Evolutionary conservation across 1,140 invertebrate genomes (phyloP).

Genomic region (Cherax quadricarinatus): DNA sequence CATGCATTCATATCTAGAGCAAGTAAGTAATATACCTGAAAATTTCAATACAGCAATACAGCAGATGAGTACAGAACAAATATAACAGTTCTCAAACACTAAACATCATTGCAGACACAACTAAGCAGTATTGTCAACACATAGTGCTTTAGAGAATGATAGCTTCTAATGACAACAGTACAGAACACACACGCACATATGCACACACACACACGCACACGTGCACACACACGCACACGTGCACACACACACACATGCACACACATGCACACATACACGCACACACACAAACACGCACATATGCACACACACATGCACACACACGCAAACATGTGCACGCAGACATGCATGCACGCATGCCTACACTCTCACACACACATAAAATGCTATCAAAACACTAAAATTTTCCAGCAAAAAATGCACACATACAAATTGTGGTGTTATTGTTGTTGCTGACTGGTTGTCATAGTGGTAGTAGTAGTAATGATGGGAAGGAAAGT

Average conservation of each 20-base stretch:
- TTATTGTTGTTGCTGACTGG: background rate
- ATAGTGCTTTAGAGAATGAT: background rate
- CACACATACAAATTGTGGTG: background rate
- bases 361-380: background rate
- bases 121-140: background rate
- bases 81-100: background rate
- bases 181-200: too few relatives aligned
- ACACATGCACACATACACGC: too few relatives aligned
- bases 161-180: too few relatives aligned
- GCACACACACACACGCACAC: too few relatives aligned
- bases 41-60: background rate
- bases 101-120: background rate
- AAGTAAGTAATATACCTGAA: background rate
- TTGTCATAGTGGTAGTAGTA: background rate
- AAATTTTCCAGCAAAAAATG: background rate
- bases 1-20: conserved; percentile 1
- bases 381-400: background rate
- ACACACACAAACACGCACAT: too few relatives aligned
- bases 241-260: too few relatives aligned
- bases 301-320: background rate
- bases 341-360: too few relatives aligned
- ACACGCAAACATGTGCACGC: too few relatives aligned
- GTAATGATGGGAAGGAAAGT: background rate
- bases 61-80: background rate
- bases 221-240: too few relatives aligned